Base-by-base conservation (phyloP, 2,113 vertebrate genomes). In the Argyrosomus japonicus region DNA sequence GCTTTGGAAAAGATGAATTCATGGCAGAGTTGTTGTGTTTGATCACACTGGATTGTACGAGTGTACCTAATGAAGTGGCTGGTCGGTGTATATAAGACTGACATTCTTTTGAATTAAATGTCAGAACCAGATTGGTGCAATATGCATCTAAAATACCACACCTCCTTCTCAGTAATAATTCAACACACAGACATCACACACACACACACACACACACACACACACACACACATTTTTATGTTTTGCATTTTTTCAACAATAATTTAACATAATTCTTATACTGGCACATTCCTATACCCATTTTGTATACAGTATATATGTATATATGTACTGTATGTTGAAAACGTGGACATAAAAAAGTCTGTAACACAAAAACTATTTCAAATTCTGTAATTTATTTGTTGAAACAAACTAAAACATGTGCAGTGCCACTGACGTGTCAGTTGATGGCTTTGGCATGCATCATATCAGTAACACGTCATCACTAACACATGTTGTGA, bases 101-200 rank as follows among this genome's bases (percentile, higher is more conserved):
- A 32, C 43, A 45, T 57, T 50, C 48, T 23, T 7, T 70, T 23
- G 1, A 8, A 25, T 50, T 21, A 60, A 58, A 57, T 48, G 10
- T 65, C 36, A 36, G 32, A 64, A 56, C 4, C n/a, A 43, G 62
- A 73, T 48, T 50, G 40, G 50, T 58, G 25, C n/a, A 61, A 62
- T 75, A 51, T 36, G 14, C 15, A 15, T 48, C 1, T 9, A 19
- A 63, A 10, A 32, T 68, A 60, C 11, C 47, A 32, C 47, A 14
- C 3, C 5, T 51, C 17, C n/a, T 50, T 29, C 5, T 7, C 2
- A 23, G 48, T n/a, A 14, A 40, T 51, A 65, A 56, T 8, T 21
- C 61, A 21, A 21, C 29, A 12, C 21, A 53, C 8, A 17, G 18
- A 73, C 19, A 74, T 72, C 5, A 23, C 6, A 29, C 12, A 17